Base-by-base conservation (phyloP, 2,888 invertebrate genomes). In the Imbricaverruca yamaguchii region DNA sequence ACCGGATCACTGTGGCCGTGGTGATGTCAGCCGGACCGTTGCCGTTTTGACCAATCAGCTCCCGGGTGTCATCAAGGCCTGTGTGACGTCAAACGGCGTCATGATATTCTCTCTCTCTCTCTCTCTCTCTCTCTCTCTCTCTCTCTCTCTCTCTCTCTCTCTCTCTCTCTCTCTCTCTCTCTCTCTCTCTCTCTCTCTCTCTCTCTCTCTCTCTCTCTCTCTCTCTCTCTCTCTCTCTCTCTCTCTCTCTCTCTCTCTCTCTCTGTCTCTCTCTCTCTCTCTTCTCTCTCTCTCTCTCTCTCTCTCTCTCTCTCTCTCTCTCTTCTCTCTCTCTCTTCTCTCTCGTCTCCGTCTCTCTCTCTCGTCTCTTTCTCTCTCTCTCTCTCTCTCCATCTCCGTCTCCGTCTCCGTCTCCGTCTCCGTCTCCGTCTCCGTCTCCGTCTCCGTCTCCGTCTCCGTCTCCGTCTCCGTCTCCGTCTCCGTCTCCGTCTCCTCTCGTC, bases 381-480 rank as follows among this genome's bases (percentile, higher is more conserved):
- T 57, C 57, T 80, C 55, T 55, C 6, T 53, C 55, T 53, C 55
- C 9, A 1, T 79, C 55, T 79, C 55, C 4, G 10, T 79, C 39
- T 79, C 55, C 7, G 12, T 25, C 55, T 56, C n/a, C 7, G 15
- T 79, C 79, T 57, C 77, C n/a, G 8, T 77, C 77, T 77, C 39
- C n/a, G 8, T 77, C 39, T 77, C 21, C n/a, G n/a, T 77, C 21
- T 77, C 39, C n/a, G n/a, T 77, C 21, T 77, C 77, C n/a, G 21
- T 77, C 77, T 77, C 77, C n/a, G 21, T 77, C 77, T 77, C 77
- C n/a, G 21, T 77, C 77, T 77, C 21, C n/a, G 21, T 77, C 77
- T 77, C 77, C n/a, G 21, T 77, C 77, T 77, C 77, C n/a, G 21
- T 77, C 77, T 77, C 77, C n/a, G 21, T 77, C 77, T 77, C 77